A percentile compares a stretch with the other conserved stretches of the same genome.
Conservation (phyloP, 2,797 vertebrate species). For the Parauchenoglanis ngamensis region DNA sequence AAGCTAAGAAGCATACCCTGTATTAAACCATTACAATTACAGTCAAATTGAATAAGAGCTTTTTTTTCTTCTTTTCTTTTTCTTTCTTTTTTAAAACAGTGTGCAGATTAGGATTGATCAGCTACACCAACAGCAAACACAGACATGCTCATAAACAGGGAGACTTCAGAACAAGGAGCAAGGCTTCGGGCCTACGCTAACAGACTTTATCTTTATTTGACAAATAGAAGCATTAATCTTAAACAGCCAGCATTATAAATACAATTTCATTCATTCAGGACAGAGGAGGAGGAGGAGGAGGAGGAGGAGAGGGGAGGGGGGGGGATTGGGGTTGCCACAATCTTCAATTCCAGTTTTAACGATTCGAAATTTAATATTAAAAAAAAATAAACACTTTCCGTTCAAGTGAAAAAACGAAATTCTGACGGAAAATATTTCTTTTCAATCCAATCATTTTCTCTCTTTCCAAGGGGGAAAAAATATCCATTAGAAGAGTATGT, state of each 20-base stretch:
- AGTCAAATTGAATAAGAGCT: slow-evolving; percentile 77
- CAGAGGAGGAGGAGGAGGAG: slow-evolving; percentile 54
- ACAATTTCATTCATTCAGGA: slow-evolving; percentile 74
- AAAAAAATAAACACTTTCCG: not conserved
- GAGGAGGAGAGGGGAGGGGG: not conserved
- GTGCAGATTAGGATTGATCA: slow-evolving; percentile 67
- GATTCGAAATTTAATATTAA: not conserved
- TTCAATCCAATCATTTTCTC: slow-evolving; percentile 67
- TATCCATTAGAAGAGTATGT: not conserved
- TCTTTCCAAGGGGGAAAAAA: slow-evolving; percentile 57
- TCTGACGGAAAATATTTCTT: slow-evolving; percentile 45
- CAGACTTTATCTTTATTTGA: slow-evolving; percentile 77
- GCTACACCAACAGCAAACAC: slow-evolving; percentile 53
- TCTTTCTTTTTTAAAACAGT: slow-evolving; percentile 60
- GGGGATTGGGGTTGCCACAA: not conserved
- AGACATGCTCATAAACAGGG: slow-evolving; percentile 64
- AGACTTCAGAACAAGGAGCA: slow-evolving; percentile 66
- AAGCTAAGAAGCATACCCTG: slow-evolving; percentile 89
- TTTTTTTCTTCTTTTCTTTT: slow-evolving; percentile 45
- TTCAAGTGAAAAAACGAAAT: not conserved
- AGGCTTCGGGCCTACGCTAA: slow-evolving; percentile 75
- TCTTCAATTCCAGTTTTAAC: slow-evolving; percentile 21
- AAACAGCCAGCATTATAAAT: slow-evolving; percentile 82
- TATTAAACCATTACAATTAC: slow-evolving; percentile 80
- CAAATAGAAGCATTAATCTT: slow-evolving; percentile 78